Base-by-base conservation (phyloP, 2,113 vertebrate species). In the Nannobrachium achirus region DNA sequence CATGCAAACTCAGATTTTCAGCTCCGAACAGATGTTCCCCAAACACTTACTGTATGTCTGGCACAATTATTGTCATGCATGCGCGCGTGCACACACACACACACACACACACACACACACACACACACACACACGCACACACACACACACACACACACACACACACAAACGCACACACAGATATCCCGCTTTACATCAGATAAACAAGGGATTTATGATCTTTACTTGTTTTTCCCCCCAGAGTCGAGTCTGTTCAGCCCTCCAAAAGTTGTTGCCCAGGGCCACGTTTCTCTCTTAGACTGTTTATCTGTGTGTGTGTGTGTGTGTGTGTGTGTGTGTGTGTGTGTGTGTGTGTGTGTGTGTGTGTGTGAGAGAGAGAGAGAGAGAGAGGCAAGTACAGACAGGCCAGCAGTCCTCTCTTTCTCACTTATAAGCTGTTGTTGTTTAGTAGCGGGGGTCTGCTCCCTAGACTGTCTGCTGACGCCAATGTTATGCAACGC, bases 331-430 rank as follows among this genome's bases (percentile, higher is more conserved):
- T 53, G 51, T 53, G 51, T 53, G 19, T 49, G 38, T 59, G 62
- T 66, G 63, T 60, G 56, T 72, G 55, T 65, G 16, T 58, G 48
- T 19, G 57, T 66, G 50, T 61, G 52, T 61, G 42, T 68, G 14
- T 74, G 64, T 62, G 57, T 40, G 15, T 18, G 25, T 56, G 40
- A 39, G 61, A 39, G 61, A 39, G 61, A 18, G 61, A 39, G 15
- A 41, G 13, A 55, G 56, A 16, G 20, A 56, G 16, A 49, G 69
- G 63, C 86, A 2, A 67, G 86, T 85, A 61, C 13, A 53, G 76
- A 57, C 87, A 66, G 40, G 82, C 70, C 3, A 2, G 8, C 69
- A 40, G 46, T 40, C 19, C 65, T 53, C 66, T 61, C 16, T 14
- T 55, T 56, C 46, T 52, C 52, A 40, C 38, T 71, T n/a, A 51